phyloP scores from a whole-genome alignment of 1,140 invertebrate species.

The Leptestheria dahalacensis region DNA sequence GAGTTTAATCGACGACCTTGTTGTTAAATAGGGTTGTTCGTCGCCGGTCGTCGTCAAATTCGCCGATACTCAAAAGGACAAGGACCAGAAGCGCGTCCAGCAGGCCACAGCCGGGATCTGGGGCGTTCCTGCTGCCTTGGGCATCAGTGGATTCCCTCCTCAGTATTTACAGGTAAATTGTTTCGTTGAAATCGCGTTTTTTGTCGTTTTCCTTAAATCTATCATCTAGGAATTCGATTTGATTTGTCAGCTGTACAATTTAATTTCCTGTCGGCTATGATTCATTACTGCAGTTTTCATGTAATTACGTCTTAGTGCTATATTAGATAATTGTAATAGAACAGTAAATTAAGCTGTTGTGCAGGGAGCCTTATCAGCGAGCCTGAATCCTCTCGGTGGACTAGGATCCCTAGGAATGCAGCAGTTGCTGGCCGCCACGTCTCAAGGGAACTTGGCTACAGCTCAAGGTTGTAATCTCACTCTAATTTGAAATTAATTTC shows the following conservation, averaged over 20 bases:
- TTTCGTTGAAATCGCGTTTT: neutral
- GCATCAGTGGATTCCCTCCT: slow-evolving; percentile 32
- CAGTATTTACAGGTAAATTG: slow-evolving; percentile 34
- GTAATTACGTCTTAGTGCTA: no score
- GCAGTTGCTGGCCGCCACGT: slow-evolving; percentile 39
- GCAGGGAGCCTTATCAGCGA: slow-evolving; percentile 1
- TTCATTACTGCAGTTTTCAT: no score
- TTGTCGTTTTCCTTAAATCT: no score
- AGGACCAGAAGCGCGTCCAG: slow-evolving; percentile 87
- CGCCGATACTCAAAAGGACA: slow-evolving; percentile 97
- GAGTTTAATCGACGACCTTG: neutral
- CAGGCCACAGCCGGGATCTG: slow-evolving; percentile 78
- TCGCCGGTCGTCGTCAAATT: slow-evolving; percentile 96
- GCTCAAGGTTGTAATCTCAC: slow-evolving; percentile 2
- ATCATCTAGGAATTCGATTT: no score
- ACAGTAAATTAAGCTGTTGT: no score
- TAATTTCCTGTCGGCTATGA: no score
- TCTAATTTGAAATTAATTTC: no score
- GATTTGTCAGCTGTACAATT: no score
- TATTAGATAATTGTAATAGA: no score
- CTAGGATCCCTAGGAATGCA: slow-evolving; percentile 38
- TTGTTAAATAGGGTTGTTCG: slow-evolving; percentile 58
- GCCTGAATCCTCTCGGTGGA: slow-evolving; percentile 33
- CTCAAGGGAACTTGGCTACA: slow-evolving; percentile 9
- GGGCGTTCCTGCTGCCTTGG: slow-evolving; percentile 40